Evolutionary conservation across 1,140 invertebrate genomes (phyloP).

Genomic region (Caenorhabditis latens): DNA sequence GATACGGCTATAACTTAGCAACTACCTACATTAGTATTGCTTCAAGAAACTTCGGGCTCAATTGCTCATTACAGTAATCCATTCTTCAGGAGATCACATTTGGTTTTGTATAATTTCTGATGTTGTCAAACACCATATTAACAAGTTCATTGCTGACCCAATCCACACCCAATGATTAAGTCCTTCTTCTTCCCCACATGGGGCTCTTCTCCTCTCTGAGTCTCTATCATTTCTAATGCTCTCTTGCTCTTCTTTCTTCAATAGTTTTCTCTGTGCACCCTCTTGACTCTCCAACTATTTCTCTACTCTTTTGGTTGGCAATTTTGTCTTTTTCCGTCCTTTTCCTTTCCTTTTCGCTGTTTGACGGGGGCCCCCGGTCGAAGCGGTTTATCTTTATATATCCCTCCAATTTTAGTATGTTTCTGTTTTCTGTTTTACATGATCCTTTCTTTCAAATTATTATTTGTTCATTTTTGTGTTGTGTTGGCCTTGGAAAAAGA

Average conservation of each 20-base stretch:
- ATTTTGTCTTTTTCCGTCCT: not conserved
- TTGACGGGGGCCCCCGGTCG: not conserved
- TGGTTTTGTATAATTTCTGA: too few species aligned
- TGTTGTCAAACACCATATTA: too few species aligned
- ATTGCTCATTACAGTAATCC: too few species aligned
- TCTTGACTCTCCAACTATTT: not conserved
- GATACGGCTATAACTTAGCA: too few species aligned
- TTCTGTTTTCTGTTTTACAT: not conserved
- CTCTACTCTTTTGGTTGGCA: slow-evolving; percentile 38
- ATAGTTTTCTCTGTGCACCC: not conserved
- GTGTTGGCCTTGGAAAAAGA: not conserved
- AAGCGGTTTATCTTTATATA: slow-evolving; percentile 28
- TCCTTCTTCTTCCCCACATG: not conserved
- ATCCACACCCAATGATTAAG: not conserved
- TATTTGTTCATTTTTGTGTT: slow-evolving; percentile 26
- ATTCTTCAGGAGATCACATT: too few species aligned
- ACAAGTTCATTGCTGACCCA: too few species aligned
- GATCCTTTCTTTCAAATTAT: not conserved
- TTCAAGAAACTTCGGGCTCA: too few species aligned
- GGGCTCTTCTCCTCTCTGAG: not conserved
- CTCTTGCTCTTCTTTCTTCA: not conserved
- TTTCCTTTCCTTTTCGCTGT: not conserved
- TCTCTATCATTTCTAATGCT: not conserved
- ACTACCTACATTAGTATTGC: too few species aligned
- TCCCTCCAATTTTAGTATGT: not conserved